Evolutionary conservation across 2,888 invertebrate species (phyloP).

Genomic region (Drosophila tanythrix): DNA sequence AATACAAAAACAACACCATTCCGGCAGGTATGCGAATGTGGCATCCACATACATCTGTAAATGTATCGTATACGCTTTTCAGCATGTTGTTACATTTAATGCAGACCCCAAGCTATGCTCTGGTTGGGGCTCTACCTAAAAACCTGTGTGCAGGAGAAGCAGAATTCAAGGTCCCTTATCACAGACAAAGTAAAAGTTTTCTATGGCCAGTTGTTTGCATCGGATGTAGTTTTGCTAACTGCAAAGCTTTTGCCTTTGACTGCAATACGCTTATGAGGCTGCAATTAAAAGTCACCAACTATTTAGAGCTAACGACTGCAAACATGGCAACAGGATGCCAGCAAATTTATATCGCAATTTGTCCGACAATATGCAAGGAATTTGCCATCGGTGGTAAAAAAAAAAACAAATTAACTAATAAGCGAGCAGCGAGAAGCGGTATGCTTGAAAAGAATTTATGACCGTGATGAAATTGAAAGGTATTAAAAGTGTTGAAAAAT

Average conservation of each 20-base stretch:
- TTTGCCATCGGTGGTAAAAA: slow-evolving; percentile 1
- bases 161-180: not conserved
- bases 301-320: slow-evolving; percentile 36
- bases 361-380: slow-evolving; percentile 20
- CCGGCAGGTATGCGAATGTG: not conserved
- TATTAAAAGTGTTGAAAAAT: slow-evolving; percentile 11
- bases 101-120: slow-evolving; percentile 17
- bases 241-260: slow-evolving; percentile 25
- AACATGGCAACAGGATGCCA: slow-evolving; percentile 30
- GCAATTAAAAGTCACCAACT: slow-evolving; percentile 62
- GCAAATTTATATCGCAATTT: slow-evolving; percentile 28
- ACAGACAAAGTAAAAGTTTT: slow-evolving; percentile 55
- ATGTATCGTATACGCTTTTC: slow-evolving; percentile 31
- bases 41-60: slow-evolving; percentile 20
- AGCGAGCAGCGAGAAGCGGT: not conserved
- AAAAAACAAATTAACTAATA: not conserved
- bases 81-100: slow-evolving; percentile 51
- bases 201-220: slow-evolving; percentile 38
- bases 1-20: slow-evolving; percentile 11
- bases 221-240: slow-evolving; percentile 14
- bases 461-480: slow-evolving; percentile 6
- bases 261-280: slow-evolving; percentile 40
- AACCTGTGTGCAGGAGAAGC: not conserved
- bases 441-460: not conserved
- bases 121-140: not conserved